Conservation (phyloP, 2,797 vertebrate species). For the Ctenopoma multispine region DNA sequence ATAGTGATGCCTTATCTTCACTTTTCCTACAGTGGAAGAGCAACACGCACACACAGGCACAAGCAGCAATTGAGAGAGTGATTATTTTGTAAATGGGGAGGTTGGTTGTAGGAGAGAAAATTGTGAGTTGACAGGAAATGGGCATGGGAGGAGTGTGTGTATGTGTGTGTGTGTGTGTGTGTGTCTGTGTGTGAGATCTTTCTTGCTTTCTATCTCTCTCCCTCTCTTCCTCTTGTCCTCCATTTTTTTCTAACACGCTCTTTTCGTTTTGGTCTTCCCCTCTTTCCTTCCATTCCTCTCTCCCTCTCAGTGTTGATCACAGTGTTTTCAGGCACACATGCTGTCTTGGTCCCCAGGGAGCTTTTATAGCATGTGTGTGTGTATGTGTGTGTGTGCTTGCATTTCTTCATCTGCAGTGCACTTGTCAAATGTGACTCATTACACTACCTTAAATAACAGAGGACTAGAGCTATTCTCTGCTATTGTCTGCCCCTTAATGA, state of each 20-base stretch:
- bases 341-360: slow-evolving; percentile 67
- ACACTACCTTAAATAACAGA: slow-evolving; percentile 53
- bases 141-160: slow-evolving; percentile 27
- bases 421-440: slow-evolving; percentile 69
- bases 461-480: slow-evolving; percentile 29
- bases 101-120: slow-evolving; percentile 33
- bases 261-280: slow-evolving; percentile 61
- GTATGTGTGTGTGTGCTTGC: slow-evolving; percentile 10
- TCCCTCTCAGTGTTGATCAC: slow-evolving; percentile 68
- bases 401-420: slow-evolving; percentile 37
- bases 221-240: slow-evolving; percentile 22
- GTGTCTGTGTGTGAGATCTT: slow-evolving; percentile 5
- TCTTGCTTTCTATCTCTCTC: slow-evolving; percentile 14
- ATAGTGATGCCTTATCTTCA: slow-evolving; percentile 70
- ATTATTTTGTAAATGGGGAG: slow-evolving; percentile 39
- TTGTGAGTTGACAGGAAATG: slow-evolving; percentile 57
- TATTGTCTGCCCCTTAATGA: slow-evolving; percentile 33
- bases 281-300: slow-evolving; percentile 35
- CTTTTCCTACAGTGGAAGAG: slow-evolving; percentile 57
- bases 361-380: slow-evolving; percentile 69
- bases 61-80: slow-evolving; percentile 28
- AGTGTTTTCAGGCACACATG: slow-evolving; percentile 66
- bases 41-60: slow-evolving; percentile 9
- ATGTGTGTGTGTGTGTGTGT: slow-evolving; percentile 8
- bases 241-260: slow-evolving; percentile 51